Base-by-base conservation (phyloP, 2,797 vertebrate species). In the Miichthys miiuy region DNA sequence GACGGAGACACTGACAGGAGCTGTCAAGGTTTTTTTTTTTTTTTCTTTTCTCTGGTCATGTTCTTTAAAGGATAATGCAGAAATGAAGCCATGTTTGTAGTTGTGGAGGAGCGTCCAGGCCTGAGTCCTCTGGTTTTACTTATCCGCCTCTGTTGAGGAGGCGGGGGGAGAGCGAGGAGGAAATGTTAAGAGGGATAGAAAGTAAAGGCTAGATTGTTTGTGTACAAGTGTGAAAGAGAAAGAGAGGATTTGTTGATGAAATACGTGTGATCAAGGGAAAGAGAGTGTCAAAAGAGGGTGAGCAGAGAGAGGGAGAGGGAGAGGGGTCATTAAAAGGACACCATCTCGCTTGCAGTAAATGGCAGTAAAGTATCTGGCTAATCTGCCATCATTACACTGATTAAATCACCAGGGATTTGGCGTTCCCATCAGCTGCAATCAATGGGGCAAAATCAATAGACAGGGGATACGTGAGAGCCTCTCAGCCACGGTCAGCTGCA, bases 351-450 rank as follows among this genome's bases (percentile, higher is more conserved):
- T 79, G 92, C 91, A 75, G 82, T 91, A 95, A 93, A 90, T 92
- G 90, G 92, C 94, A 91, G 92, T 94, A 93, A 95, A 93, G 93
- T 92, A 93, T 93, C 88, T 87, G 92, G 93, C 92, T 95, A 95
- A 96, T 95, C 93, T 94, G 90, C 93, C 91, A 51, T 94, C 93
- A 95, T 94, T 95, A 94, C 85, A 57, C 91, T 96, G 94, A 96
- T 96, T 96, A 95, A 94, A 94, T 95, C 95, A 93, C 92, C 66
- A 62, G 94, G 92, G 93, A 95, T 95, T 89, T 91, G 90, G 83
- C 77, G 74, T 94, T 92, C 88, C 93, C 92, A 92, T 95, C 94
- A 94, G 88, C 92, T 93, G 91, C 91, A 91, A 95, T 96, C 95
- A 94, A 94, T 96, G 93, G 69, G 85, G 83, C 81, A 38, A 91